Conservation (phyloP, 2,888 invertebrate genomes). For the Perizoma affinitatum region DNA sequence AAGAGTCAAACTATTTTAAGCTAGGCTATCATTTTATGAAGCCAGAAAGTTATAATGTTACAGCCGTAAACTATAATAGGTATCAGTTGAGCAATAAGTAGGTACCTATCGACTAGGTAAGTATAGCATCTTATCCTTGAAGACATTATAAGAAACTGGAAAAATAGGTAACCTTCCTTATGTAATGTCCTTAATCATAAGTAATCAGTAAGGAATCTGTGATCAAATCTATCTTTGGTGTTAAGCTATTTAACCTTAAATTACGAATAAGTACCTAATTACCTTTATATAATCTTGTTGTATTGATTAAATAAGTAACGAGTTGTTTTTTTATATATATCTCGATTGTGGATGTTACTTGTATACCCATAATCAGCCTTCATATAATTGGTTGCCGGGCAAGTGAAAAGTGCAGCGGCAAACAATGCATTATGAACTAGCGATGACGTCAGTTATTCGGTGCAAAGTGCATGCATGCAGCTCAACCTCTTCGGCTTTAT, state of each 20-base stretch:
- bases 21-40: no score
- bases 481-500: slow-evolving; percentile 73
- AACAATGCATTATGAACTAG: slow-evolving; percentile 74
- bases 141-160: background rate
- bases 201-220: background rate
- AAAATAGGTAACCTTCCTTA: background rate
- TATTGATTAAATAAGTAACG: no score
- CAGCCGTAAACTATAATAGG: no score
- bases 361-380: background rate
- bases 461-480: slow-evolving; percentile 84
- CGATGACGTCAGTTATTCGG: slow-evolving; percentile 78
- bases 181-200: no score
- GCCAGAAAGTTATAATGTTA: no score
- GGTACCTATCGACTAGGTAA: no score
- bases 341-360: slow-evolving; percentile 3
- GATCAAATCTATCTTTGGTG: background rate
- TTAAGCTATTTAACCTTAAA: background rate
- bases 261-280: background rate
- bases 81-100: no score
- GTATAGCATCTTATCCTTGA: no score
- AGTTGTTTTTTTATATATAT: no score
- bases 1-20: no score
- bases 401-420: slow-evolving; percentile 66
- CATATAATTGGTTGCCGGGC: slow-evolving; percentile 43
- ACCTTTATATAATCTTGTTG: no score